Percentiles rank a stretch among this genome's conserved stretches.
Conservation (phyloP, 2,113 vertebrate species). For the Nothocercus nigrocapillus region DNA sequence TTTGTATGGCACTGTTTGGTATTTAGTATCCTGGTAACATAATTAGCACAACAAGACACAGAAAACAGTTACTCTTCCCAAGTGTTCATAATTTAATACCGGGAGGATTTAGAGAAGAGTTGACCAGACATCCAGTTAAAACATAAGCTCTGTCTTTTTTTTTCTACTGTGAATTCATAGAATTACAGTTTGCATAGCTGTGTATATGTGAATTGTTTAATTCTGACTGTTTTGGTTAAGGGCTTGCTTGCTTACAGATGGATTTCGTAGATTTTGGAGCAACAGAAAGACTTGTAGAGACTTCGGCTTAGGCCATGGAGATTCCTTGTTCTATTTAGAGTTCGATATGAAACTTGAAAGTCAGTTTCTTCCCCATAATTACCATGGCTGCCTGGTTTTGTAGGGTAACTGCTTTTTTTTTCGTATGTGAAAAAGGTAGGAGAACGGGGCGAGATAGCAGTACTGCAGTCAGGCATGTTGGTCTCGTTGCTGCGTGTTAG, state of each 20-base stretch:
- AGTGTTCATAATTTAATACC: conserved; percentile 34
- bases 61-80: conserved; percentile 49
- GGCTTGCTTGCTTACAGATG: not conserved
- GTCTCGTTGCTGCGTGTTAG: not conserved
- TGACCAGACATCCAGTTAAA: conserved; percentile 6
- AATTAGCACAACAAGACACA: conserved; percentile 65
- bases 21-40: conserved; percentile 75
- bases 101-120: conserved; percentile 30
- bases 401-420: not conserved
- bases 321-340: not conserved
- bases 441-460: not conserved
- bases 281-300: not conserved
- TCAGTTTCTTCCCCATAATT: not conserved
- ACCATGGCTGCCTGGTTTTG: not conserved
- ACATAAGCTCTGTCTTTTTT: not conserved
- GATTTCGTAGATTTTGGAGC: not conserved
- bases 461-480: not conserved
- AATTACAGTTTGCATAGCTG: not conserved
- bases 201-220: not conserved
- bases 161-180: not conserved
- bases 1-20: conserved; percentile 60
- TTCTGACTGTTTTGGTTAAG: not conserved
- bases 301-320: not conserved
- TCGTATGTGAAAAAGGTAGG: not conserved
- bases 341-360: not conserved